A percentile compares a stretch with the other conserved stretches of the same genome.
phyloP scores from a whole-genome alignment of 2,888 invertebrate genomes.

The Agriopis marginaria region DNA sequence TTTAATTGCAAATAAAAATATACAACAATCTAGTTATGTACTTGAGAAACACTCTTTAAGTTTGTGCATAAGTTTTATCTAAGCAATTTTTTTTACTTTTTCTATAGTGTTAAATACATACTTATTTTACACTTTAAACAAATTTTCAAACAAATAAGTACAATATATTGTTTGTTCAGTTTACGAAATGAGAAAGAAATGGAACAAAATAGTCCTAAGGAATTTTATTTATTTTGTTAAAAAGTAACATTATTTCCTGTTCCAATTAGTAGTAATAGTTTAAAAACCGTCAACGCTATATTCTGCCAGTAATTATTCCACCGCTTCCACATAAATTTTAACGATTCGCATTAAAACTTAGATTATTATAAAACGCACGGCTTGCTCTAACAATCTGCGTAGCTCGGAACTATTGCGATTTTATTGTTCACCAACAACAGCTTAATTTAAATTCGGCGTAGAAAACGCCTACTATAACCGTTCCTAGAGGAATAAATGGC shows the following conservation, averaged over 20 bases:
- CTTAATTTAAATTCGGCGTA: slow-evolving; percentile 35
- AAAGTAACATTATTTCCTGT: neutral
- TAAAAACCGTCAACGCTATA: neutral
- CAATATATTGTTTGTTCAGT: no score
- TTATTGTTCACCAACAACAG: slow-evolving; percentile 35
- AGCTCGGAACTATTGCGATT: slow-evolving; percentile 21
- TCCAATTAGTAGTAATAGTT: neutral
- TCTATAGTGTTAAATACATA: no score
- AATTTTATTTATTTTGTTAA: neutral
- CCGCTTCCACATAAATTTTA: slow-evolving; percentile 16
- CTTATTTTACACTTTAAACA: no score
- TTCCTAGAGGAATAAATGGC: slow-evolving; percentile 12
- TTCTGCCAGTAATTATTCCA: slow-evolving; percentile 4
- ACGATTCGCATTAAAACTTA: slow-evolving; percentile 22
- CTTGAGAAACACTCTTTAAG: no score
- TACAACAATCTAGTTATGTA: no score
- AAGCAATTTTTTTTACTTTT: no score
- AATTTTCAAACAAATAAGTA: no score
- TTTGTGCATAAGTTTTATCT: no score
- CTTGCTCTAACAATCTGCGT: slow-evolving; percentile 31
- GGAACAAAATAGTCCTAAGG: no score
- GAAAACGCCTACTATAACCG: slow-evolving; percentile 31
- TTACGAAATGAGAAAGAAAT: no score
- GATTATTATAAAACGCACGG: slow-evolving; percentile 21
- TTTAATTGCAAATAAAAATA: no score